Conservation (phyloP, 2,797 vertebrate species). For the Holocentrus rufus region DNA sequence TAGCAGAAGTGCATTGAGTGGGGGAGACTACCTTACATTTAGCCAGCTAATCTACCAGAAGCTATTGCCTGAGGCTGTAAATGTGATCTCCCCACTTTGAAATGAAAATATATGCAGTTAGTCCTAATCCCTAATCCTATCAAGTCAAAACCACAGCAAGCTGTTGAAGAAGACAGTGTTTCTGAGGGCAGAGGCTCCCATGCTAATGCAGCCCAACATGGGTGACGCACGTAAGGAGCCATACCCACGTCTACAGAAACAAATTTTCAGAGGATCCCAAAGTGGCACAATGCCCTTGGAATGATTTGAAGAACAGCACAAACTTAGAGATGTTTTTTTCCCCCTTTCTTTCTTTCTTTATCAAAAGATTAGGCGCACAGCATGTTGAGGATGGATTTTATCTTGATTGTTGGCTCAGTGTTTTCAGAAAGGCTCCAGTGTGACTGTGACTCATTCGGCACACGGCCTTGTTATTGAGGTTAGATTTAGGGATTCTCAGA, state of each 20-base stretch:
- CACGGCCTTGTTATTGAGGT: not conserved
- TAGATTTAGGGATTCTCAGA: not conserved
- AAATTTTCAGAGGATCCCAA: not conserved
- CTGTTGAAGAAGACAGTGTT: conserved; percentile 9
- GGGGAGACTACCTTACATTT: not conserved
- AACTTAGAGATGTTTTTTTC: not conserved
- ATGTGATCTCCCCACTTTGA: conserved; percentile 42
- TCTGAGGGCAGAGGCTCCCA: not conserved
- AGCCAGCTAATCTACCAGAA: not conserved
- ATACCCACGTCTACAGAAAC: not conserved
- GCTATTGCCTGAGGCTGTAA: conserved; percentile 22
- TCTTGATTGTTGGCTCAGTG: not conserved
- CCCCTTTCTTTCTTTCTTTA: no score
- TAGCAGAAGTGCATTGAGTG: not conserved
- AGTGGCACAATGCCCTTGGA: not conserved
- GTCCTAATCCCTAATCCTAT: conserved; percentile 63
- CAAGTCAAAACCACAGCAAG: conserved; percentile 49
- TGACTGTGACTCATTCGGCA: not conserved
- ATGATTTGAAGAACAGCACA: not conserved
- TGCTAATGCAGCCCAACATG: not conserved
- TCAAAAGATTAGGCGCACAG: not conserved
- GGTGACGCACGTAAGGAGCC: not conserved
- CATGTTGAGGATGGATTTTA: not conserved
- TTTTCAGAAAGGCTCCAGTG: not conserved
- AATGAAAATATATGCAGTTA: conserved; percentile 42